These are phyloP conservation scores for Todiramphus chloris DNA, from an alignment of 2,113 vertebrate species.

Conservation along the genomic window DNA sequence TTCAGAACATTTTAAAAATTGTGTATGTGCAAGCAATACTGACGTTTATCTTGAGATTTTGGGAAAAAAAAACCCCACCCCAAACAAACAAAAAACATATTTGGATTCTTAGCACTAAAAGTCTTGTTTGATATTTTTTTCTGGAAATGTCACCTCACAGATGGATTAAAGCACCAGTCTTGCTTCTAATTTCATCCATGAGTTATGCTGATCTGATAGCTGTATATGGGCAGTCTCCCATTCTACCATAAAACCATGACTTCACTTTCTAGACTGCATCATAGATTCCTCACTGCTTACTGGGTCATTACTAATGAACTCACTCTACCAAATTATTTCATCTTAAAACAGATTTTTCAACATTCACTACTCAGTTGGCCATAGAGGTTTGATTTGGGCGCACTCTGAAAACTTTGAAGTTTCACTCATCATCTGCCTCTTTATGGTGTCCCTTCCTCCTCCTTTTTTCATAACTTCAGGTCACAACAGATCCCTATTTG, in stretches of 20 bases:
- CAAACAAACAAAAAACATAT: neutral
- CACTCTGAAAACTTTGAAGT: neutral
- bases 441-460: neutral
- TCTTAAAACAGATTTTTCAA: neutral
- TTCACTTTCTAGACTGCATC: neutral
- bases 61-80: accelerated
- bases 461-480: neutral
- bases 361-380: neutral
- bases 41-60: neutral
- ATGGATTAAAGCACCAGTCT: neutral
- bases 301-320: neutral
- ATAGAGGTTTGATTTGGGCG: neutral
- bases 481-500: neutral
- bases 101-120: neutral
- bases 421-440: neutral
- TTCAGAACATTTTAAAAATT: neutral
- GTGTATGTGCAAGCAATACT: neutral
- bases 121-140: neutral
- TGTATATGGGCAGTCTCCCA: neutral
- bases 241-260: neutral
- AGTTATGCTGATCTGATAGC: neutral
- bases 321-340: neutral
- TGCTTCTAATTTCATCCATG: neutral
- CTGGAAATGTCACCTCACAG: neutral
- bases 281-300: neutral